Evolutionary conservation across 1,140 invertebrate species (phyloP).

Genomic region (Aculops lycopersici): DNA sequence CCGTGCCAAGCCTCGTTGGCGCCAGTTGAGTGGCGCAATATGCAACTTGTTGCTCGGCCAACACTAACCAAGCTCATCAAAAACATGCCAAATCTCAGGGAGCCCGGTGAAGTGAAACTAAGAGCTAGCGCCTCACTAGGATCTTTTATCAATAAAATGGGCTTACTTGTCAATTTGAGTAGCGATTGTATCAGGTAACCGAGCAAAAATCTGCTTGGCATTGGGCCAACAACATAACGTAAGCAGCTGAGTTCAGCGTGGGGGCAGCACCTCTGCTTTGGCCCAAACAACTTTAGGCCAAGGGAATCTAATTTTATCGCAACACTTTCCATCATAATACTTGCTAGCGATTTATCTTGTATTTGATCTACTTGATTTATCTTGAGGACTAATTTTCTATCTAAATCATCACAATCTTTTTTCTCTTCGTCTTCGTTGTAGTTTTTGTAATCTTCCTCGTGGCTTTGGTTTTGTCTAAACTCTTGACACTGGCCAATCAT

Average conservation of each 20-base stretch:
- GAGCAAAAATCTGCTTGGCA: neutral
- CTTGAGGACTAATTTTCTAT: no score
- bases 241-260: neutral
- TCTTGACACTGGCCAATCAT: neutral
- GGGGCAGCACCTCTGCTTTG: neutral
- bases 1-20: conserved; percentile 4
- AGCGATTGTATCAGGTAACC: neutral
- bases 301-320: no score
- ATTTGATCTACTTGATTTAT: no score
- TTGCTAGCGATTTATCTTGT: no score
- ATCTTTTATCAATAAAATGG: neutral
- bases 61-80: conserved; percentile 9
- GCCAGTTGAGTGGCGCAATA: conserved; percentile 4
- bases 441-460: no score
- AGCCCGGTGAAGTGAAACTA: neutral
- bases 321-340: no score
- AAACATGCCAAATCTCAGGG: conserved; percentile 6
- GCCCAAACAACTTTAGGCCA: neutral
- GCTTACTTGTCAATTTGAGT: neutral
- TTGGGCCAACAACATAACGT: neutral
- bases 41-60: conserved; percentile 8
- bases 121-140: neutral
- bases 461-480: no score
- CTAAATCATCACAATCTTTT: no score
- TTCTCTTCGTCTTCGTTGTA: no score